These are phyloP conservation scores for Crypturellus tataupa DNA, from an alignment of 2,797 vertebrate species.

Conservation along the genomic window DNA sequence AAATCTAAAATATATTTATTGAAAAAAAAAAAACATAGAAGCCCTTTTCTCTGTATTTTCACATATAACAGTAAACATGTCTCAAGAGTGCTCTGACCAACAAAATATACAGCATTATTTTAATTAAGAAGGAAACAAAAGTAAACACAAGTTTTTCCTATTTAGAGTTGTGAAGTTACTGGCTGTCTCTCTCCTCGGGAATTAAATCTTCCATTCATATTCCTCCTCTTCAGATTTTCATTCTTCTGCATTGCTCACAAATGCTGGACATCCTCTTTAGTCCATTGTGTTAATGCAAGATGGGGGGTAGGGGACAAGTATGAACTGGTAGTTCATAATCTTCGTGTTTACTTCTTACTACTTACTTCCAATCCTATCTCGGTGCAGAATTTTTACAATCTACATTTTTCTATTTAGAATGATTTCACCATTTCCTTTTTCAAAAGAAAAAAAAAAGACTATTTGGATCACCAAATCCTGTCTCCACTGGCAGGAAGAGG, in stretches of 20 bases:
- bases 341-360: neutral
- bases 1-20: neutral
- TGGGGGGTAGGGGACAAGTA: neutral
- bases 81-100: neutral
- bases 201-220: neutral
- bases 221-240: neutral
- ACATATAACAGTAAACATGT: neutral
- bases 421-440: neutral
- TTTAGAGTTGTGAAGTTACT: neutral
- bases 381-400: neutral
- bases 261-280: neutral
- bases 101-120: neutral
- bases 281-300: neutral
- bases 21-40: neutral
- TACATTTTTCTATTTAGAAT: neutral
- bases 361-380: neutral
- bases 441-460: neutral
- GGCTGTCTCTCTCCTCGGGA: neutral
- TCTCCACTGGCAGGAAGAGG: neutral
- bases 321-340: neutral
- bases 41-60: neutral
- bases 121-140: neutral
- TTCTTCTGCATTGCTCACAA: neutral
- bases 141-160: neutral
- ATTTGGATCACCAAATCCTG: neutral